A percentile compares a stretch with the other conserved stretches of the same genome.
Evolutionary conservation across 2,888 invertebrate species (phyloP).

Genomic region (Chymomyza amoena): DNA sequence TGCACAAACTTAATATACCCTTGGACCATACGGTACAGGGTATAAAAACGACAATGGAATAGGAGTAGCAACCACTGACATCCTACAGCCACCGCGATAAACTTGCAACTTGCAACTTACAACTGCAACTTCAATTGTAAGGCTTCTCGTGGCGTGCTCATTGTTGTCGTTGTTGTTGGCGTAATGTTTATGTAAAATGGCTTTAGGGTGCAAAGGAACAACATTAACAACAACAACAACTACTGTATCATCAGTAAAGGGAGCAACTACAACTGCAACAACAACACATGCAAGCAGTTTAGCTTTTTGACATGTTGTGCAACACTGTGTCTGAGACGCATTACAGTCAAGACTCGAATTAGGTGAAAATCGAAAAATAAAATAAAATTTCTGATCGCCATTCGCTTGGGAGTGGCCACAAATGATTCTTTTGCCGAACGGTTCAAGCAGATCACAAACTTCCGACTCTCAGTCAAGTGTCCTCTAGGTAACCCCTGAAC

Average conservation of each 20-base stretch:
- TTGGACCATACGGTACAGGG: too few relatives aligned
- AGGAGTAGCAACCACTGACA: neutral
- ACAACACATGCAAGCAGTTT: slow-evolving; percentile 44
- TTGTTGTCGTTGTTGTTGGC: slow-evolving; percentile 27
- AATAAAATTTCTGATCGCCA: too few relatives aligned
- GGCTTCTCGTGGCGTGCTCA: slow-evolving; percentile 62
- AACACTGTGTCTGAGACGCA: slow-evolving; percentile 47
- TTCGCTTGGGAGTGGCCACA: too few relatives aligned
- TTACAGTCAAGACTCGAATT: neutral
- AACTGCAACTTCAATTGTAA: slow-evolving; percentile 2
- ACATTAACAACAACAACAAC: slow-evolving; percentile 18
- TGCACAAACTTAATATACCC: too few relatives aligned
- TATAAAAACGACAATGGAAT: neutral
- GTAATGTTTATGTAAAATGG: slow-evolving; percentile 63
- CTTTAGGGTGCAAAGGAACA: slow-evolving; percentile 60
- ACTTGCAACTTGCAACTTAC: neutral
- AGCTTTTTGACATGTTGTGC: slow-evolving; percentile 63
- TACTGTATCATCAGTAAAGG: slow-evolving; percentile 20
- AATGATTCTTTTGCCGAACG: too few relatives aligned
- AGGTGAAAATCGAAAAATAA: neutral
- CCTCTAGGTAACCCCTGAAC: too few relatives aligned
- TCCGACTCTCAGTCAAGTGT: too few relatives aligned
- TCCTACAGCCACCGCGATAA: neutral
- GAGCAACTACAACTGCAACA: slow-evolving; percentile 7
- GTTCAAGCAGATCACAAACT: too few relatives aligned